Base-by-base conservation (phyloP, 2,113 vertebrate genomes). In the Meleagris gallopavo region DNA sequence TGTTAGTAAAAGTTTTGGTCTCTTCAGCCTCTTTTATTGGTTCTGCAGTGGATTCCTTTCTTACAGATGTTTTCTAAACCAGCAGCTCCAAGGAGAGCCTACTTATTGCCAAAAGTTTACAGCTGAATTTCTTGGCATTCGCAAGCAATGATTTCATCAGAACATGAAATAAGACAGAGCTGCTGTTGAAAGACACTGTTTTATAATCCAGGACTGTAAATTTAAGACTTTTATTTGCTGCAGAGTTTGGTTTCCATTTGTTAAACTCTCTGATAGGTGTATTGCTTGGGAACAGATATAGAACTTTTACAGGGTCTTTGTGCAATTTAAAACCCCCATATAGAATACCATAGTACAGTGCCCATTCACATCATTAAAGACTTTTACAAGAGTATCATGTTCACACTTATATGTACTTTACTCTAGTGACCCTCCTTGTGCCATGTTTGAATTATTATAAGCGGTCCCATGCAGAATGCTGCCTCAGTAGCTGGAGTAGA, bases 11-110 rank as follows among this genome's bases (percentile, higher is more conserved):
- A 92, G 88, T 92, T 95, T 93, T 91, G 88, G 93, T 96, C 95
- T 93, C 93, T 93, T 96, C 93, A 95, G 90, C 60, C 16, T n/a
- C 45, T 81, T 97, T 97, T 94, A 95, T 94, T 96, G 90, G 79
- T 80, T 94, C 81, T 96, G 76, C 29, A 92, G 91, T 92, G 81
- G 85, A 97, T 96, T 96, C 96, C 88, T 93, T 90, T 57, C 93
- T 95, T 90, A 90, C 94, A 97, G 93, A 96, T 97, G 95, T 97
- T 97, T 96, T 92, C 85, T 86, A 96, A 97, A 73, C 58, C 82
- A 75, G 48, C 80, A 54, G 58, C 96, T 96, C 89, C 94, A 96
- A 89, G 90, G 81, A 93, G 14, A 93, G 30, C 36, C 67, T 80
- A 94, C 87, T 89, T 90, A 94, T 92, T 95, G 97, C 97, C 97